These are phyloP conservation scores for Cebidichthys violaceus DNA, from an alignment of 2,113 vertebrate genomes.

Conservation along the genomic window DNA sequence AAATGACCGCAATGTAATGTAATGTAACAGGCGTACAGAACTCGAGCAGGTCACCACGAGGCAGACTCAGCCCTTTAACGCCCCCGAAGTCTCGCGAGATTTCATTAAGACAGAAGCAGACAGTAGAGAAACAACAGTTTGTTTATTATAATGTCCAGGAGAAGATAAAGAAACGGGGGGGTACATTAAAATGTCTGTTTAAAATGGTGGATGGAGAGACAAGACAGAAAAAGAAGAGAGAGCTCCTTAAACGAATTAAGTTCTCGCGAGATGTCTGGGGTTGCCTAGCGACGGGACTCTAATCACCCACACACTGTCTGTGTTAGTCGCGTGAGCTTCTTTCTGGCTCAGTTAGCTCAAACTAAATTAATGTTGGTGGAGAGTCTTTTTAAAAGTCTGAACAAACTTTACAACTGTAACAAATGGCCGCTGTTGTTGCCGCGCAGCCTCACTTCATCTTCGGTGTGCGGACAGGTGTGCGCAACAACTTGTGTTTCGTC, in stretches of 20 bases:
- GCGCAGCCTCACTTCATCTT: conserved; percentile 86
- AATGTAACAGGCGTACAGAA: background rate
- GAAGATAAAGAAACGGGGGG: background rate
- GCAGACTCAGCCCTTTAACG: background rate
- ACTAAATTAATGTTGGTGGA: too few species aligned
- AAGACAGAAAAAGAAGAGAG: background rate
- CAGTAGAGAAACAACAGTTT: background rate
- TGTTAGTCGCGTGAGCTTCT: rapidly evolving
- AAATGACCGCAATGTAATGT: too few species aligned
- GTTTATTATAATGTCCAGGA: background rate
- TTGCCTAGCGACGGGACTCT: conserved; percentile 66
- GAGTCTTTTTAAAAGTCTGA: background rate
- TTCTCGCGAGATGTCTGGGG: conserved; percentile 38
- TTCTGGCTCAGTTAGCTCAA: background rate
- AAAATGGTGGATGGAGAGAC: background rate
- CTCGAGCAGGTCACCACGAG: background rate
- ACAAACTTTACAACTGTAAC: background rate
- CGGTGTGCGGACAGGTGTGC: conserved; percentile 86
- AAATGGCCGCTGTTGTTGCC: conserved; percentile 64
- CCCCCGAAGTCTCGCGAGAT: conserved; percentile 18
- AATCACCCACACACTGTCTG: rapidly evolving
- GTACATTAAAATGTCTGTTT: background rate
- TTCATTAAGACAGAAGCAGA: background rate
- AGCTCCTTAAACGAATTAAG: background rate
- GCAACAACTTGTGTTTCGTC: conserved; percentile 88